Conservation (phyloP, 2,888 invertebrate genomes). For the Hirtodrosophila confusa region DNA sequence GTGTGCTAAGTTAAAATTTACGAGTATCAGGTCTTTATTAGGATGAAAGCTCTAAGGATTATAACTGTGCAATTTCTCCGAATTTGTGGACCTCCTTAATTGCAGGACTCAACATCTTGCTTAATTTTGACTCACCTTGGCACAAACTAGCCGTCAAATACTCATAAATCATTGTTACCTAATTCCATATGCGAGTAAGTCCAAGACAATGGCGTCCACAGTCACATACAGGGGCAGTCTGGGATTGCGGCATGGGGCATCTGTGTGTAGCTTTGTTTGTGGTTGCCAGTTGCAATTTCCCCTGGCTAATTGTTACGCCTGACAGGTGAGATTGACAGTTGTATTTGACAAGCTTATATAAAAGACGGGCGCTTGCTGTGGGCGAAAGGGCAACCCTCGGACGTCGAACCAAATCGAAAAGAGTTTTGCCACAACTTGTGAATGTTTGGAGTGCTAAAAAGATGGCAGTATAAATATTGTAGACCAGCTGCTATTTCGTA, state of each 20-base stretch:
- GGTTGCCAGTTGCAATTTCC: slow-evolving; percentile 56
- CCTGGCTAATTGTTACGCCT: slow-evolving; percentile 75
- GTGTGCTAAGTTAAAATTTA: too few relatives aligned
- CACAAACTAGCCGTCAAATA: slow-evolving; percentile 54
- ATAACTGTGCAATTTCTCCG: background rate
- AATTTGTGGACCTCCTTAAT: too few relatives aligned
- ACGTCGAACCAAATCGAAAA: slow-evolving; percentile 24
- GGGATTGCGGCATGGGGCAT: slow-evolving; percentile 1
- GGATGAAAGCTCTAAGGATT: too few relatives aligned
- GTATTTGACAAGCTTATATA: slow-evolving; percentile 75
- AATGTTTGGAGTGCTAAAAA: background rate
- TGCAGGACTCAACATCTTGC: background rate
- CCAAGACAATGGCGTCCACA: slow-evolving; percentile 25
- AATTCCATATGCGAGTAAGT: slow-evolving; percentile 19
- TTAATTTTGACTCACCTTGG: slow-evolving; percentile 23
- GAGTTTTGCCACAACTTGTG: slow-evolving; percentile 11
- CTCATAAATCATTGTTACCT: slow-evolving; percentile 67
- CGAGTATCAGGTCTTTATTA: too few relatives aligned
- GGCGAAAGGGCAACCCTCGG: slow-evolving; percentile 6
- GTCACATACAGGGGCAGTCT: slow-evolving; percentile 8
- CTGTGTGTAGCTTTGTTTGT: slow-evolving; percentile 38
- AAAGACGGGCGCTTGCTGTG: background rate
- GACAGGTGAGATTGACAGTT: slow-evolving; percentile 79
- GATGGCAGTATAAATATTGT: too few relatives aligned
- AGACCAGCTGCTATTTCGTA: too few relatives aligned